phyloP scores from a whole-genome alignment of 2,888 invertebrate genomes.

The Machimus rusticus region DNA sequence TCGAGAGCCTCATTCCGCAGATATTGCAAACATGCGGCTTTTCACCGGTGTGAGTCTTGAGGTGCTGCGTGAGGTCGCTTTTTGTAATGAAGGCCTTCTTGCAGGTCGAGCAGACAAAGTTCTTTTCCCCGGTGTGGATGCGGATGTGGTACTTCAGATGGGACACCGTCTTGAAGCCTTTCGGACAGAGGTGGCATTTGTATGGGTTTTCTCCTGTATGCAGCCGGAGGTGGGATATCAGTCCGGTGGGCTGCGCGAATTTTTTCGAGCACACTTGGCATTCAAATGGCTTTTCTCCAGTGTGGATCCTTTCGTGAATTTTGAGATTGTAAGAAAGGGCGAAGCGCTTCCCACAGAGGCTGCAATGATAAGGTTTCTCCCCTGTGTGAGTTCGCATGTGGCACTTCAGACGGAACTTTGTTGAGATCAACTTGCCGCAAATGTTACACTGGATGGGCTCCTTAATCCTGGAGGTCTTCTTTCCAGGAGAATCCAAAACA shows the following conservation, averaged over 20 bases:
- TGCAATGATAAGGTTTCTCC: slow-evolving; percentile 51
- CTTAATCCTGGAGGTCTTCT: neutral
- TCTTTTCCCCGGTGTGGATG: slow-evolving; percentile 50
- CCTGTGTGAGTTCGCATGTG: slow-evolving; percentile 51
- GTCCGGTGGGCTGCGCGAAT: slow-evolving; percentile 51
- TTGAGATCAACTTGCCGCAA: slow-evolving; percentile 1
- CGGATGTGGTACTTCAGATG: slow-evolving; percentile 52
- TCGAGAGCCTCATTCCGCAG: slow-evolving; percentile 23
- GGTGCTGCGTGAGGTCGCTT: slow-evolving; percentile 50
- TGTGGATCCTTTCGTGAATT: slow-evolving; percentile 51
- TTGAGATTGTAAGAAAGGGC: slow-evolving; percentile 51
- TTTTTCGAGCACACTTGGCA: slow-evolving; percentile 51
- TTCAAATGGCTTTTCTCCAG: slow-evolving; percentile 52
- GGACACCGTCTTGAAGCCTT: slow-evolving; percentile 51
- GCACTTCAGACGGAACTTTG: slow-evolving; percentile 48
- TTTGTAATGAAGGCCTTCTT: slow-evolving; percentile 51
- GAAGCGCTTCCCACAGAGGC: slow-evolving; percentile 51
- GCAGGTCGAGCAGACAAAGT: slow-evolving; percentile 50
- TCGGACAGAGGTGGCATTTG: slow-evolving; percentile 50
- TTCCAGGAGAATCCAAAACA: neutral
- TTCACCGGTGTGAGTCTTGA: slow-evolving; percentile 45
- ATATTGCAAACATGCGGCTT: slow-evolving; percentile 42
- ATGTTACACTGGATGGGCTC: neutral
- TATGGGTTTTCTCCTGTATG: slow-evolving; percentile 53
- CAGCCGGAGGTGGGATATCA: slow-evolving; percentile 51